phyloP scores from a whole-genome alignment of 2,888 invertebrate species.

The Druceiella hillmani region DNA sequence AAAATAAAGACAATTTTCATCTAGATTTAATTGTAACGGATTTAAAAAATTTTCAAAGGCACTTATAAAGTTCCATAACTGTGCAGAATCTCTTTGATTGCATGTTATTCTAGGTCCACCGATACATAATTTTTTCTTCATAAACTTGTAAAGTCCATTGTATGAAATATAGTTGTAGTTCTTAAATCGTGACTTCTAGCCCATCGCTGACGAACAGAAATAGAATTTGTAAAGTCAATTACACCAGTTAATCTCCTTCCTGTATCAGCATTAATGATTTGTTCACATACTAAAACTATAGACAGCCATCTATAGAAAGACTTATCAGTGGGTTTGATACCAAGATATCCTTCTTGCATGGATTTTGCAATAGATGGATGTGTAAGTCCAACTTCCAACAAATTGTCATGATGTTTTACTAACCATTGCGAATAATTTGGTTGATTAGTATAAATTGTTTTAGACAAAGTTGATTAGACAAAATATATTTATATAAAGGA shows the following conservation, averaged over 20 bases:
- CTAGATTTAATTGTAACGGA: conserved; percentile 13
- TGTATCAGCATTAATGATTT: conserved; percentile 31
- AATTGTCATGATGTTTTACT: conserved; percentile 21
- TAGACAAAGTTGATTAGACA: conserved; percentile 20
- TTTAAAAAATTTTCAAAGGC: conserved; percentile 13
- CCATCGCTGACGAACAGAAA: conserved; percentile 23
- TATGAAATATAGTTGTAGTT: conserved; percentile 22
- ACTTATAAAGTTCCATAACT: conserved; percentile 14
- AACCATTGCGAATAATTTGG: conserved; percentile 21
- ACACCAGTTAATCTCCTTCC: conserved; percentile 27
- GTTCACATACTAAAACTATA: conserved; percentile 26
- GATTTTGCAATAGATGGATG: too few relatives aligned
- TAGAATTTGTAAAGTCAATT: conserved; percentile 21
- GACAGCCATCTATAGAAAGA: conserved; percentile 10
- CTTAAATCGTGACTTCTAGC: conserved; percentile 22
- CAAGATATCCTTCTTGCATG: too few relatives aligned
- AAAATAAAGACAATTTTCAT: conserved; percentile 13
- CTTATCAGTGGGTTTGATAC: conserved; percentile 8
- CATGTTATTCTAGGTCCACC: conserved; percentile 19
- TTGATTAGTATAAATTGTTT: too few relatives aligned
- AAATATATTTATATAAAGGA: conserved; percentile 4
- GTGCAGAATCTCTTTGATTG: conserved; percentile 12
- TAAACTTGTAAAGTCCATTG: conserved; percentile 20
- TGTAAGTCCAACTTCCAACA: too few relatives aligned
- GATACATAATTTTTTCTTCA: conserved; percentile 23